A percentile compares a stretch with the other conserved stretches of the same genome.
phyloP scores from a whole-genome alignment of 2,888 invertebrate species.

The Trisateles emortualis region DNA sequence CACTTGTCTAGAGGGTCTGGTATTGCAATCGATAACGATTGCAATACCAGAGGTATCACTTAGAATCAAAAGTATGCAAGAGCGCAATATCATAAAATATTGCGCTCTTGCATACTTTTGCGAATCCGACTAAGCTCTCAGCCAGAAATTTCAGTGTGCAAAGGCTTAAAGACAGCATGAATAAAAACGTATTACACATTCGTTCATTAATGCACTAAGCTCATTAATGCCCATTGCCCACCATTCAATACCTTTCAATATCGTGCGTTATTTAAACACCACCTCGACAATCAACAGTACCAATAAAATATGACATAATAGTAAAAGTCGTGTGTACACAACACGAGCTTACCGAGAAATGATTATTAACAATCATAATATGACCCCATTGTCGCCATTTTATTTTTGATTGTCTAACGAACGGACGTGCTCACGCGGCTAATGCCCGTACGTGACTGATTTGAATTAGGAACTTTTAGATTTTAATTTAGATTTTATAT shows the following conservation, averaged over 20 bases:
- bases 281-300: conserved; percentile 30
- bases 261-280: conserved; percentile 43
- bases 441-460: conserved; percentile 56
- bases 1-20: too few species aligned
- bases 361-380: conserved; percentile 56
- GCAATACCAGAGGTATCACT: too few species aligned
- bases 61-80: too few species aligned
- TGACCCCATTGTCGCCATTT: conserved; percentile 64
- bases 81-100: too few species aligned
- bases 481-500: conserved; percentile 25
- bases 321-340: conserved; percentile 60
- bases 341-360: conserved; percentile 62
- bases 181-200: too few species aligned
- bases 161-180: too few species aligned
- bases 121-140: too few species aligned
- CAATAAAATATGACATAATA: conserved; percentile 53
- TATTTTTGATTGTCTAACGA: conserved; percentile 65
- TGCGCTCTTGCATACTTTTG: too few species aligned
- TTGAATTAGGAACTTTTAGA: conserved; percentile 27
- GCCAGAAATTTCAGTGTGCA: too few species aligned
- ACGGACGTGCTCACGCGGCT: conserved; percentile 63
- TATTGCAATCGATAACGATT: too few species aligned
- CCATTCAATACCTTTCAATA: conserved; percentile 32
- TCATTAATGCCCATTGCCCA: conserved; percentile 33
- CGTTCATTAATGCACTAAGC: conserved; percentile 10